A percentile compares a stretch with the other conserved stretches of the same genome.
Evolutionary conservation across 2,113 vertebrate genomes (phyloP).

Genomic region (Poeciliopsis prolifica): DNA sequence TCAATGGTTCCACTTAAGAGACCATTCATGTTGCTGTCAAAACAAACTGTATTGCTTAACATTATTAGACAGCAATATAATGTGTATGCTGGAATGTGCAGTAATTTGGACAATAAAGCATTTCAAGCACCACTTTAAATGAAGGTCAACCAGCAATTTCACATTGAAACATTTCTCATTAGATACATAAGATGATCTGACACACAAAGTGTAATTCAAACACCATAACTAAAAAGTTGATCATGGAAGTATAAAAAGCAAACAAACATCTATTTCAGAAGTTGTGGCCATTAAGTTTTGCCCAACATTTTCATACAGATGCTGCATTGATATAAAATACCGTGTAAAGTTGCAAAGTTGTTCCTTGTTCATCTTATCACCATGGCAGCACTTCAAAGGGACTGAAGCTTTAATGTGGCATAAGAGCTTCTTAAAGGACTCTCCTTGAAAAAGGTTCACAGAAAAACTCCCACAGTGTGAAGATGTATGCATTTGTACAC

Average conservation of each 20-base stretch:
- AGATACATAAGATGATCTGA: background rate
- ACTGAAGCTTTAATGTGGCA: constrained; percentile 17
- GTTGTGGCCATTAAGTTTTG: background rate
- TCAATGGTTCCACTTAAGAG: no score
- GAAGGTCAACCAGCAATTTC: background rate
- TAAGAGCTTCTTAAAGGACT: constrained; percentile 20
- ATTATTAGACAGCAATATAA: background rate
- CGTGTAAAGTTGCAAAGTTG: background rate
- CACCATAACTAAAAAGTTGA: background rate
- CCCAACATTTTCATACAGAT: background rate
- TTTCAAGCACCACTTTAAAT: background rate
- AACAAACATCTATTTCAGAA: background rate
- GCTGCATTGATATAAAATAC: background rate
- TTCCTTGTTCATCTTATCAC: constrained; percentile 38
- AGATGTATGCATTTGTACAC: background rate
- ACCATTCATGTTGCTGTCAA: no score
- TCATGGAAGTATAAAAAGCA: background rate
- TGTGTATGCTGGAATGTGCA: background rate
- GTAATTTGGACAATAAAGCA: background rate
- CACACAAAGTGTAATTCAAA: background rate
- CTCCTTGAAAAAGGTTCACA: constrained; percentile 1
- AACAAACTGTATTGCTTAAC: no score
- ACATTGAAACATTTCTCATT: background rate
- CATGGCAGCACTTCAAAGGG: constrained; percentile 50
- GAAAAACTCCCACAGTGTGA: background rate